Evolutionary conservation across 2,888 invertebrate species (phyloP).

Genomic region (Fragum sueziense): DNA sequence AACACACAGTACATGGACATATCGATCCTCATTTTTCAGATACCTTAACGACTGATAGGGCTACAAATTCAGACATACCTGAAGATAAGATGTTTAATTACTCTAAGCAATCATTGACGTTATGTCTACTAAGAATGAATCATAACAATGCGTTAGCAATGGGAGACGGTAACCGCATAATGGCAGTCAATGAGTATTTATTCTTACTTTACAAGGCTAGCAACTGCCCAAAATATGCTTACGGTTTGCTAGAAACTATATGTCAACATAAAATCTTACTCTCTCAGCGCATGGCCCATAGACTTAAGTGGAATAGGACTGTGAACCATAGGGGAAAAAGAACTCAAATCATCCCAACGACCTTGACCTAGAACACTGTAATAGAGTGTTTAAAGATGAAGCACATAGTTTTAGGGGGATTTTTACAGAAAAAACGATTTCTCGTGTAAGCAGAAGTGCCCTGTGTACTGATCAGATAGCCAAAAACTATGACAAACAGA

Average conservation of each 20-base stretch:
- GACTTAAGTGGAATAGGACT: no score
- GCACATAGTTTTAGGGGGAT: slow-evolving; percentile 43
- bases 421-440: slow-evolving; percentile 48
- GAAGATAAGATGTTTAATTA: slow-evolving; percentile 24
- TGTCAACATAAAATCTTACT: no score
- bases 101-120: slow-evolving; percentile 24
- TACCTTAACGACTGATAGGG: not conserved
- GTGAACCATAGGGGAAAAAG: no score
- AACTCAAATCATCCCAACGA: slow-evolving; percentile 57
- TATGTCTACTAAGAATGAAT: slow-evolving; percentile 31
- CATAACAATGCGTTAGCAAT: slow-evolving; percentile 36
- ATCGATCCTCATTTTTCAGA: not conserved
- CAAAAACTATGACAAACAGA: not conserved
- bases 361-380: no score
- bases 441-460: slow-evolving; percentile 39
- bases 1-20: not conserved
- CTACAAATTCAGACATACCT: slow-evolving; percentile 1
- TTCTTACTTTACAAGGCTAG: no score
- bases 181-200: no score
- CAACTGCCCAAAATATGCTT: no score
- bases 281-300: no score
- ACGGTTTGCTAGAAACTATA: no score
- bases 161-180: slow-evolving; percentile 35
- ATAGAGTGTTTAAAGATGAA: no score
- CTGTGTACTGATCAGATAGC: not conserved